Evolutionary conservation across 1,140 invertebrate species (phyloP).

Genomic region (Polypedilum vanderplanki): DNA sequence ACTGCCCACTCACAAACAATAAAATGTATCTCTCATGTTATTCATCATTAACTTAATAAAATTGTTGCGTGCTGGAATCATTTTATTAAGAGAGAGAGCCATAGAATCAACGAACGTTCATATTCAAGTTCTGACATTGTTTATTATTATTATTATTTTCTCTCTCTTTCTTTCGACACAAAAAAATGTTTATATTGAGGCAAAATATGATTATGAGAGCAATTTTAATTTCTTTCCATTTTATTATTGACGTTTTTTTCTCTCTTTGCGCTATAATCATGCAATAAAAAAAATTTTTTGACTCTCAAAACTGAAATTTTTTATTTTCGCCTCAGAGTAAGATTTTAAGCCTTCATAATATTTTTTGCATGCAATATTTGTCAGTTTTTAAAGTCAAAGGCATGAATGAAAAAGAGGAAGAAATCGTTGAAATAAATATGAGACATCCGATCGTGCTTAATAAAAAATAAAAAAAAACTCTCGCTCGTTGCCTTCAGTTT

Average conservation of each 20-base stretch:
- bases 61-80: slow-evolving; percentile 2
- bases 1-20: background rate
- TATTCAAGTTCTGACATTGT: too few species aligned
- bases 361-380: slow-evolving; percentile 18
- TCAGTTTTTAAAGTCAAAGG: background rate
- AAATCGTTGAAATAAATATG: background rate
- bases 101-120: too few species aligned
- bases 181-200: too few species aligned
- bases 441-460: slow-evolving; percentile 15
- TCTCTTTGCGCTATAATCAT: background rate
- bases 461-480: background rate
- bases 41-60: slow-evolving; percentile 4
- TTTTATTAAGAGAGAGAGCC: background rate
- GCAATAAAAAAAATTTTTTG: slow-evolving; percentile 5
- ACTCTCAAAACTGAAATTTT: background rate
- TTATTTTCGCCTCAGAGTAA: background rate
- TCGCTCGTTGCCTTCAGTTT: background rate
- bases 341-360: background rate
- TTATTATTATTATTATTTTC: too few species aligned
- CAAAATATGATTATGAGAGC: background rate
- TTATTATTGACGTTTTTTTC: background rate
- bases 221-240: slow-evolving; percentile 10
- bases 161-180: too few species aligned
- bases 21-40: slow-evolving; percentile 19
- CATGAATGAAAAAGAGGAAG: too few species aligned